These are phyloP conservation scores for Cydia strobilella DNA, from an alignment of 1,140 invertebrate genomes.

Conservation along the genomic window DNA sequence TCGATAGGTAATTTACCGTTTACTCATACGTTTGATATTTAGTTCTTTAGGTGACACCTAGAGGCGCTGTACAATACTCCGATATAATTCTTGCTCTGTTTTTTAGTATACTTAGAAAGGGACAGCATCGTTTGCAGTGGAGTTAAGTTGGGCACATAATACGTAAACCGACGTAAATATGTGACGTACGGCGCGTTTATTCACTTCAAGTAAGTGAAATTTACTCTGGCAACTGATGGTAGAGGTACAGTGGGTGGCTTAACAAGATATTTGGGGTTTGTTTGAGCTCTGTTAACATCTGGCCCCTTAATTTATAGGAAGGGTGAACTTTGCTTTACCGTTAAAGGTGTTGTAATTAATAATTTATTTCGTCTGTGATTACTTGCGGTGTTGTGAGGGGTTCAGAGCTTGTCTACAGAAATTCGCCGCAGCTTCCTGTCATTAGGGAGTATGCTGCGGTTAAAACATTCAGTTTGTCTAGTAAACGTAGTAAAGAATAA, in stretches of 20 bases:
- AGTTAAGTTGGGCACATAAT: too few relatives aligned
- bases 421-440: constrained; percentile 24
- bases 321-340: constrained; percentile 63
- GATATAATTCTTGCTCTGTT: too few relatives aligned
- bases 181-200: too few relatives aligned
- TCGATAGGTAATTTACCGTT: too few relatives aligned
- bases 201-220: too few relatives aligned
- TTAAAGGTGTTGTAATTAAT: constrained; percentile 74
- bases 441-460: background rate
- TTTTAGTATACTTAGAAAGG: too few relatives aligned
- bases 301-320: constrained; percentile 71
- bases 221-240: too few relatives aligned
- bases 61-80: too few relatives aligned
- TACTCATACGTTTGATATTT: too few relatives aligned
- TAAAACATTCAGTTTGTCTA: background rate
- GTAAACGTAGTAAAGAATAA: background rate
- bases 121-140: too few relatives aligned
- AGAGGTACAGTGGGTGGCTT: constrained; percentile 77
- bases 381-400: constrained; percentile 60
- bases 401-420: constrained; percentile 23
- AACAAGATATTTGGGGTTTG: constrained; percentile 77
- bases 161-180: too few relatives aligned
- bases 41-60: too few relatives aligned
- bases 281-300: constrained; percentile 75
- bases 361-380: constrained; percentile 73